Evolutionary conservation across 2,797 vertebrate genomes (phyloP), one percentile per base, ranked within the genome.

Genomic region (Myotis daubentonii): DNA sequence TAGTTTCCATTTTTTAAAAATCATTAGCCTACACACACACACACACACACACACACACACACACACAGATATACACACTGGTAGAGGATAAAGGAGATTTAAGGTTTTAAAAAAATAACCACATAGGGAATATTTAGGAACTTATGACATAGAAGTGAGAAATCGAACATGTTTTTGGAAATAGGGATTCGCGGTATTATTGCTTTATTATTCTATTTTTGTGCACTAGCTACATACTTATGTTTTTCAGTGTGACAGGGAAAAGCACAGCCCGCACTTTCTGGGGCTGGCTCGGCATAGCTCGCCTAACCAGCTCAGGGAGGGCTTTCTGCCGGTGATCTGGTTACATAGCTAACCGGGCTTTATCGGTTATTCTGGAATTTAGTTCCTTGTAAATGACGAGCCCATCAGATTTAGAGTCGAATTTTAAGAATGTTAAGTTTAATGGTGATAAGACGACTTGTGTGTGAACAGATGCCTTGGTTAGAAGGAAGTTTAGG

Each of bases 381-480:
- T 78, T 84, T 78, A 81, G 17, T 81, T 91, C 36, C 51, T 11
- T 51, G 10, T 82, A 75, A 78, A 76, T 28, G 55, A 87, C 90
- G 36, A 66, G 6, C 6, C 36, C 30, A 49, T 87, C 33, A 62
- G 81, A 85, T 81, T 80, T 83, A 51, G 28, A 78, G 66, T n/a
- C 86, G 33, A 70, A 82, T 90, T 92, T 83, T 94, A 65, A 82
- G 83, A 62, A 51, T 44, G n/a, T 44, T 85, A 88, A 83, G 2
- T 72, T 82, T 85, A 66, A 82, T 71, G 33, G 44, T 81, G 87
- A 84, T 44, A 47, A 95, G 65, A 60, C 70, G 38, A 85, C 60
- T 89, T 96, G 33, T 76, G 75, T 93, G 68, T 13, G 80, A 95
- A 87, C 78, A 96, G 81, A 94, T 92, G 57, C 41, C 60, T 87